These are phyloP conservation scores for Eupsittula cactorum DNA, from an alignment of 2,113 vertebrate species.

Conservation along the genomic window DNA sequence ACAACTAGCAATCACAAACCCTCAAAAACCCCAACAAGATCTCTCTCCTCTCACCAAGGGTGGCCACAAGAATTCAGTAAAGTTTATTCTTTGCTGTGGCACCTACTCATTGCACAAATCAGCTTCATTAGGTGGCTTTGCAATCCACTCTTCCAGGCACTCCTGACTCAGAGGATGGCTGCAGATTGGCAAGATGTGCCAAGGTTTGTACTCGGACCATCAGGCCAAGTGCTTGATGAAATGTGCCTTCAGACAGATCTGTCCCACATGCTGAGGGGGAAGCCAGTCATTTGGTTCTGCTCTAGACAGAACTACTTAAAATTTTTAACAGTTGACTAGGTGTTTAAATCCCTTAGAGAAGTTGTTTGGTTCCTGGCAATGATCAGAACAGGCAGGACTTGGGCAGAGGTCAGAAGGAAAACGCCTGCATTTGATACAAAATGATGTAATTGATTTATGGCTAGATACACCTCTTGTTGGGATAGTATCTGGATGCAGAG, in stretches of 20 bases:
- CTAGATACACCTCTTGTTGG: neutral
- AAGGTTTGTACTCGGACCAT: neutral
- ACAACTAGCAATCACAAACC: neutral
- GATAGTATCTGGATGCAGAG: neutral
- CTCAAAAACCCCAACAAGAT: neutral
- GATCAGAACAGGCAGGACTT: neutral
- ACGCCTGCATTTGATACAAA: neutral
- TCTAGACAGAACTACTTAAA: neutral
- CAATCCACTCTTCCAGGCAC: neutral
- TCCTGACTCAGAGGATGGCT: neutral
- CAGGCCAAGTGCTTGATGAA: neutral
- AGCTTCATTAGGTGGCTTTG: neutral
- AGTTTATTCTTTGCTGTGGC: neutral
- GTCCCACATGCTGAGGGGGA: neutral
- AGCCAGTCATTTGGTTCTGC: neutral
- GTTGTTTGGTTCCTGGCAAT: neutral
- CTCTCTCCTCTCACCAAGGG: neutral
- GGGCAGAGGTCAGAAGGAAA: neutral
- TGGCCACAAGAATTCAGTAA: neutral
- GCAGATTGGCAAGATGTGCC: neutral
- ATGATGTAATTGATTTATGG: neutral
- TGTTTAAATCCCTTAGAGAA: neutral
- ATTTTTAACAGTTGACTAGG: neutral
- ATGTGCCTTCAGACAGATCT: neutral
- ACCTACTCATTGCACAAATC: neutral